Percentiles rank a stretch among this genome's conserved stretches.
Evolutionary conservation across 2,888 invertebrate genomes (phyloP).

Genomic region (Tridacna crocea): DNA sequence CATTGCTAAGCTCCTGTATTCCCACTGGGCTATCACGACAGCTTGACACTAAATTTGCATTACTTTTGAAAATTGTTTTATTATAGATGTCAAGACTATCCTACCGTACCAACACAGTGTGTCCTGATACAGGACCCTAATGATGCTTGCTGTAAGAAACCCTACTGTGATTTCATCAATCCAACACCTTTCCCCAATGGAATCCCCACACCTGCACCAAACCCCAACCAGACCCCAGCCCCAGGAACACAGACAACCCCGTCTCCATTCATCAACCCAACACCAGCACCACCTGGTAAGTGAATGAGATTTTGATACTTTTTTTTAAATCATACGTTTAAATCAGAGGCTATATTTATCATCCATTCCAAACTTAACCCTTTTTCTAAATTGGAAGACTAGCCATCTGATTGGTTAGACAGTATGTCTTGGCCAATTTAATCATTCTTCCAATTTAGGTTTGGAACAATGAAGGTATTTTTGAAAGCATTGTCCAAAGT

Average conservation of each 20-base stretch:
- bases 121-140: slow-evolving; percentile 70
- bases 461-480: too few species aligned
- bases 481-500: too few species aligned
- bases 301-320: not conserved
- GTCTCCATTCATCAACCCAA: slow-evolving; percentile 49
- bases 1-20: too few species aligned
- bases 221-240: slow-evolving; percentile 57
- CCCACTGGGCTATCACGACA: too few species aligned
- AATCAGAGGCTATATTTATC: too few species aligned
- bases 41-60: too few species aligned
- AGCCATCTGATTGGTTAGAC: too few species aligned
- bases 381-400: too few species aligned
- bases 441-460: too few species aligned
- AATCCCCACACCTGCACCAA: slow-evolving; percentile 67
- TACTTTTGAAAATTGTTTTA: not conserved
- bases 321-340: too few species aligned
- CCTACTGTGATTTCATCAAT: slow-evolving; percentile 73
- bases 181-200: slow-evolving; percentile 71
- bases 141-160: slow-evolving; percentile 71
- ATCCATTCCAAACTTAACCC: too few species aligned
- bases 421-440: too few species aligned
- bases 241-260: slow-evolving; percentile 50
- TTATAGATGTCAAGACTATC: slow-evolving; percentile 65
- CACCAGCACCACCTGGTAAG: slow-evolving; percentile 51
- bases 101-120: slow-evolving; percentile 70